Conservation (phyloP, 2,797 vertebrate genomes). For the Melanotaenia maccullochi region DNA sequence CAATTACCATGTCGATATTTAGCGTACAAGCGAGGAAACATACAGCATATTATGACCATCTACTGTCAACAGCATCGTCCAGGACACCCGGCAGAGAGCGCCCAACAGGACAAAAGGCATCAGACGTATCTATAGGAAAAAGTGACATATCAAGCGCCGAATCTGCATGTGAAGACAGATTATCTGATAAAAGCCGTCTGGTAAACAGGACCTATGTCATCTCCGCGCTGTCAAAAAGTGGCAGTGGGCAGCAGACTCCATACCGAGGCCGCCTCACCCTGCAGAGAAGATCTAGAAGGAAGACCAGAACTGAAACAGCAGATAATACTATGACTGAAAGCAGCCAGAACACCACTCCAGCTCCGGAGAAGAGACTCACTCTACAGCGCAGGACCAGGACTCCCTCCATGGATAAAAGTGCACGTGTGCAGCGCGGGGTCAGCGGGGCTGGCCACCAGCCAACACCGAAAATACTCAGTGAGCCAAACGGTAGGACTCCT, state of each 20-base stretch:
- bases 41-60: constrained; percentile 70
- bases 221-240: constrained; percentile 77
- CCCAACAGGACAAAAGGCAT: constrained; percentile 24
- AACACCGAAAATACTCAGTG: constrained; percentile 46
- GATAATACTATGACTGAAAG: constrained; percentile 60
- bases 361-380: constrained; percentile 74
- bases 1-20: constrained; percentile 72
- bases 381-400: constrained; percentile 80
- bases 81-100: constrained; percentile 50
- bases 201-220: constrained; percentile 87
- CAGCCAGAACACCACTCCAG: constrained; percentile 54
- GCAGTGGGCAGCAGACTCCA: constrained; percentile 46
- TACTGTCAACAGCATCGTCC: constrained; percentile 48
- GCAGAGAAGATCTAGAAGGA: constrained; percentile 84
- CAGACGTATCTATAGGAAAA: constrained; percentile 14
- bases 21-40: constrained; percentile 72
- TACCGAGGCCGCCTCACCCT: constrained; percentile 77
- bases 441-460: constrained; percentile 11
- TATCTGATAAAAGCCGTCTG: constrained; percentile 69
- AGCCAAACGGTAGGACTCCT: constrained; percentile 47
- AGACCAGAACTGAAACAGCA: constrained; percentile 50
- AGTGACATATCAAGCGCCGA: constrained; percentile 27
- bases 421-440: constrained; percentile 29
- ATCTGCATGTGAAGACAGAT: constrained; percentile 48
- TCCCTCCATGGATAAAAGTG: constrained; percentile 66